Conservation (phyloP, 92 coral and sea anemone genomes). For the Epizoanthus illoricatus region DNA sequence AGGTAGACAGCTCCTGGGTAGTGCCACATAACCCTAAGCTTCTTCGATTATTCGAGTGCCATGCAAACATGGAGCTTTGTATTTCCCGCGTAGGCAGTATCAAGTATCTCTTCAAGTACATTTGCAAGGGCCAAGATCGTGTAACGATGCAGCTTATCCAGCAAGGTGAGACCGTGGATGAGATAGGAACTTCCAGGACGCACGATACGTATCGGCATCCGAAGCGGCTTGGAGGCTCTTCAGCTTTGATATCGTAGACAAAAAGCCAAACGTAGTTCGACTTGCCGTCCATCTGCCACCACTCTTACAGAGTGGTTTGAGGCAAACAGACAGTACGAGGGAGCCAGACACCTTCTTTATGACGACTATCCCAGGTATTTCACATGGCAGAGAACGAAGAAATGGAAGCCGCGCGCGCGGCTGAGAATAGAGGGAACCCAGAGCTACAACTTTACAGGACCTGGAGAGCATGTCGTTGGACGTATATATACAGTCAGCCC, state of each 20-base stretch:
- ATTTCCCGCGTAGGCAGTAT: not conserved
- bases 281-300: not conserved
- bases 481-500: slow-evolving; percentile 21
- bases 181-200: not conserved
- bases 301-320: not conserved
- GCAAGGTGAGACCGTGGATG: not conserved
- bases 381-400: not conserved
- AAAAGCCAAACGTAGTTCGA: not conserved
- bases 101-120: not conserved
- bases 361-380: not conserved
- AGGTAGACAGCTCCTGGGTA: not conserved
- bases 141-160: not conserved
- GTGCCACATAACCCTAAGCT: not conserved
- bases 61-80: not conserved
- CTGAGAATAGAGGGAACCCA: no score
- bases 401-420: no score
- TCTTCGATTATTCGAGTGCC: not conserved
- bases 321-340: not conserved
- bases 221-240: not conserved
- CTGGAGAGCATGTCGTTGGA: no score
- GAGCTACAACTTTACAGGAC: no score
- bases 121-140: not conserved
- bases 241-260: not conserved
- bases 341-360: not conserved
- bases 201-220: not conserved